Evolutionary conservation across 2,888 invertebrate species (phyloP).

Genomic region (Mythimna albipuncta): DNA sequence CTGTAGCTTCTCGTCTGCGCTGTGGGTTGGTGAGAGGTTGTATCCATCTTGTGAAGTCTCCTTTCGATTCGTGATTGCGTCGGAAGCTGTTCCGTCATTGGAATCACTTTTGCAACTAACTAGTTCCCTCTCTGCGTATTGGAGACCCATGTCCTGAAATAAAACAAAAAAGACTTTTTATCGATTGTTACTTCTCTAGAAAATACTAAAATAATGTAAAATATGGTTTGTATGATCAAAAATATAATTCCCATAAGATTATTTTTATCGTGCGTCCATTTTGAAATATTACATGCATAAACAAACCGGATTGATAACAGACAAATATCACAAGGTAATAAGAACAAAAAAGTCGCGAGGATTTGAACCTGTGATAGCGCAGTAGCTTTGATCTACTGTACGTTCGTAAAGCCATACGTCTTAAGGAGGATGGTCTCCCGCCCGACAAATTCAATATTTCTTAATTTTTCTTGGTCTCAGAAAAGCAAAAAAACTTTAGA

Average conservation of each 20-base stretch:
- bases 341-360: background rate
- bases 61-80: conserved; percentile 68
- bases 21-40: conserved; percentile 71
- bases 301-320: conserved; percentile 1
- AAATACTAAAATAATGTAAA: background rate
- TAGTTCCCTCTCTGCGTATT: conserved; percentile 82
- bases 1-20: conserved; percentile 77
- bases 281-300: conserved; percentile 8
- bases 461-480: too few relatives aligned
- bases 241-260: background rate
- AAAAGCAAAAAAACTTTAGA: too few relatives aligned
- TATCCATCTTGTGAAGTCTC: conserved; percentile 73
- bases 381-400: conserved; percentile 1
- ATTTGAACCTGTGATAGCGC: conserved; percentile 23
- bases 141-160: conserved; percentile 87
- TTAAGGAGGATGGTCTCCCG: too few relatives aligned
- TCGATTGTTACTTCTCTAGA: background rate
- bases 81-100: conserved; percentile 79
- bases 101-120: conserved; percentile 85
- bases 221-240: background rate
- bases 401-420: background rate
- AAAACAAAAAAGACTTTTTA: conserved; percentile 47
- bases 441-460: too few relatives aligned
- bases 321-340: conserved; percentile 7
- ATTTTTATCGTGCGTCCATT: background rate